A percentile compares a stretch with the other conserved stretches of the same genome.
These are phyloP conservation scores for Sebastes elongatus DNA, from an alignment of 2,797 vertebrate species.

Conservation along the genomic window DNA sequence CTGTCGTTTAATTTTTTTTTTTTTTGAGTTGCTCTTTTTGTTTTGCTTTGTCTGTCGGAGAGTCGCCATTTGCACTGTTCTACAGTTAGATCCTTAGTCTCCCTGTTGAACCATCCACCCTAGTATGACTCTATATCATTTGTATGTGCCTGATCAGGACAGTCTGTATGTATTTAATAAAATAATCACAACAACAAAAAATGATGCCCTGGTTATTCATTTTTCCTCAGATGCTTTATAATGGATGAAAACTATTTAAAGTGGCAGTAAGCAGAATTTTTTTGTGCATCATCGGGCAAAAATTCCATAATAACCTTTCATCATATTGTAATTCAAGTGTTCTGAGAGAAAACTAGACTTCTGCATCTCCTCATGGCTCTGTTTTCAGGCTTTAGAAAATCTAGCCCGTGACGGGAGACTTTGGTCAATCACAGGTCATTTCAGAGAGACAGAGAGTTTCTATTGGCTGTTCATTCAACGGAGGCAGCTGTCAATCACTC, in stretches of 20 bases:
- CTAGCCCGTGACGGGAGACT: too few relatives aligned
- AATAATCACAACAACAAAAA: constrained; percentile 55
- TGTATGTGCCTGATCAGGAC: constrained; percentile 66
- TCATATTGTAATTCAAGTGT: too few relatives aligned
- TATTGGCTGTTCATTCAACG: too few relatives aligned
- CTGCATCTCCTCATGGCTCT: too few relatives aligned
- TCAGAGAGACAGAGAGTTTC: too few relatives aligned
- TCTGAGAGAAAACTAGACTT: too few relatives aligned
- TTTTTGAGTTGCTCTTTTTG: background rate
- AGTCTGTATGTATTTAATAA: constrained; percentile 81
- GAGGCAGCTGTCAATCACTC: too few relatives aligned
- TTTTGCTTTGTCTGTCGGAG: constrained; percentile 40
- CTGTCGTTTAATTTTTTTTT: constrained; percentile 4
- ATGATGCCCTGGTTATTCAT: background rate
- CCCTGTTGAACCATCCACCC: constrained; percentile 40
- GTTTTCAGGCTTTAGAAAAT: too few relatives aligned
- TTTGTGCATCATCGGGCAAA: too few relatives aligned
- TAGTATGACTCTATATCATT: constrained; percentile 45
- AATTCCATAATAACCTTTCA: too few relatives aligned
- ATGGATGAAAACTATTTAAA: background rate
- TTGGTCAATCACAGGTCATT: too few relatives aligned
- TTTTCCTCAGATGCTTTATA: background rate
- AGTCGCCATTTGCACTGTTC: constrained; percentile 64
- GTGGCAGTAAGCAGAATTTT: too few relatives aligned
- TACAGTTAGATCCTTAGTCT: constrained; percentile 43